phyloP scores from a whole-genome alignment of 2,113 vertebrate species.

The Paraplagusia blochii region DNA sequence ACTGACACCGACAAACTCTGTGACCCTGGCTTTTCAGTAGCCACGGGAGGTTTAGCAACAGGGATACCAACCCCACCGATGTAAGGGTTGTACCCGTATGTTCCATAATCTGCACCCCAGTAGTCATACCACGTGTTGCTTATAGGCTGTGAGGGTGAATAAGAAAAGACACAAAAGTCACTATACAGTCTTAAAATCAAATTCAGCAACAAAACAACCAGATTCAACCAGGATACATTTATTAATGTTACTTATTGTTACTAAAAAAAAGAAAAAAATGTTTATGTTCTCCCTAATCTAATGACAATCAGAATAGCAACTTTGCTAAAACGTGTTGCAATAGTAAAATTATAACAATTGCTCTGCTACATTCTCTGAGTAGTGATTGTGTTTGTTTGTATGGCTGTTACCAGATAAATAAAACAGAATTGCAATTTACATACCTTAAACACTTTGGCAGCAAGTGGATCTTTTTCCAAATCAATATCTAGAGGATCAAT shows the following conservation, averaged over 20 bases:
- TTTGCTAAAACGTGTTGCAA: too few relatives aligned
- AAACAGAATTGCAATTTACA: conserved; percentile 15
- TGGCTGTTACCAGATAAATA: background rate
- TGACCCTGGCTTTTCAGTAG: conserved; percentile 89
- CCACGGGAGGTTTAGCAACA: conserved; percentile 88
- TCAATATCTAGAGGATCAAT: conserved; percentile 99
- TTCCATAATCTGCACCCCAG: conserved; percentile 97
- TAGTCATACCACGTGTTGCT: conserved; percentile 99
- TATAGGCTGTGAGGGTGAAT: conserved; percentile 81
- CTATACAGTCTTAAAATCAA: too few relatives aligned
- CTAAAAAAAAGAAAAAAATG: too few relatives aligned
- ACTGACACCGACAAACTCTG: conserved; percentile 93
- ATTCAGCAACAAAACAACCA: too few relatives aligned
- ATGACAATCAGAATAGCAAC: too few relatives aligned
- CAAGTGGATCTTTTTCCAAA: conserved; percentile 99
- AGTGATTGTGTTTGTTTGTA: background rate
- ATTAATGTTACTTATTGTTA: too few relatives aligned
- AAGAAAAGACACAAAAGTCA: background rate
- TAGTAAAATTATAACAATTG: too few relatives aligned
- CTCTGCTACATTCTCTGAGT: too few relatives aligned
- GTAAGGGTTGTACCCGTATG: conserved; percentile 96
- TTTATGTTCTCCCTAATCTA: too few relatives aligned
- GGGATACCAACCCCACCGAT: conserved; percentile 94
- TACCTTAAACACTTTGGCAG: conserved; percentile 99
- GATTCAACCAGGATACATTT: too few relatives aligned